Base-by-base conservation (phyloP, 2,888 invertebrate genomes). In the Bedellia somnulentella region DNA sequence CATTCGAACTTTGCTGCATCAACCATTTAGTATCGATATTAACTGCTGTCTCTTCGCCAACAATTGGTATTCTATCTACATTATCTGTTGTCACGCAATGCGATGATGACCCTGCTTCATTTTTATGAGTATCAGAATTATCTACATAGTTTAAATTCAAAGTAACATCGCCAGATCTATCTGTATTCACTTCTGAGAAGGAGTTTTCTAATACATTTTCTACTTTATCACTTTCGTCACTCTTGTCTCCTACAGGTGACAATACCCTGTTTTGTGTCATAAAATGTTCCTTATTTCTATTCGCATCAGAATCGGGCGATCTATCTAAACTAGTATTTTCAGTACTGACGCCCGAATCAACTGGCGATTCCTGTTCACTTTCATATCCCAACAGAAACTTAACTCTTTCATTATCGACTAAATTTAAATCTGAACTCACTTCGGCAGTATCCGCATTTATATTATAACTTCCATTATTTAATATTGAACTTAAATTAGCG, bases 291-390 rank as follows among this genome's bases (percentile, higher is more conserved):
- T 61, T 52, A 39, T 58, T 59, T 43, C 61, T 64, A 36, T 43
- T 66, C 32, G 70, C 57, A 34, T 83, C 81, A 2, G 80, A 61
- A 35, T 80, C 82, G 1, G 83, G 82, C 6, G 82, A 81, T 45
- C 82, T 60, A 51, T 83, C 82, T 46, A 86, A 57, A 43, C 85
- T 85, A 16, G 86, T 85, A 38, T 84, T 86, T 52, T 86, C 86
- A 14, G 86, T 86, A 46, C 85, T 85, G 29, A 86, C 83, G 1
- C 86, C 86, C 0, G 86, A 86, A 50, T 86, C 86, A 0, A 42
- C 68, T 0, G 73, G 63, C 21, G 71, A 71, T 37, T 70, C 68
- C 35, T 70, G 30, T 6, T 77, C 76, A 33, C 75, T 76, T 21
- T 77, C 77, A 22, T 76, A 73, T 3, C 75, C 76, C 27, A 77